Base-by-base conservation (phyloP, 2,797 vertebrate species). In the Sebastes nivosus region DNA sequence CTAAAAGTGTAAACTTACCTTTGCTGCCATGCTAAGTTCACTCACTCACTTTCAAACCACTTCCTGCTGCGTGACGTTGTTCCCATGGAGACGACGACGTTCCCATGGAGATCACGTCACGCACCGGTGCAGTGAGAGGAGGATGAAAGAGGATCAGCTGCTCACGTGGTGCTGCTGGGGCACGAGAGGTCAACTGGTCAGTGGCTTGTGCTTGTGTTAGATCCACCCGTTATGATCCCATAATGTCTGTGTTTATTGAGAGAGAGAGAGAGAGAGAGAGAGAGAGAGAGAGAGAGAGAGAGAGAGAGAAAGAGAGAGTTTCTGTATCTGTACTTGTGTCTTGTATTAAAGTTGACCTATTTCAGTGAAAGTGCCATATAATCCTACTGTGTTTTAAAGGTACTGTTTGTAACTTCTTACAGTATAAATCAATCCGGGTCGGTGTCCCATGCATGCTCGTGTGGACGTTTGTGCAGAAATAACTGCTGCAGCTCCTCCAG, bases 11-110 rank as follows among this genome's bases (percentile, higher is more conserved):
- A 9, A 79, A 25, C 94, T 95, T 95, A 96, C 95, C 95, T 96
- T 95, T 83, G 93, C 92, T 92, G 95, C 94, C 95, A 95, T 95
- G 89, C 91, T 95, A 24, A 82, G 91, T 75, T 87, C 87, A 92
- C 81, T 89, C 83, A 82, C 81, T 34, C 82, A 75, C 83, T 78
- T 84, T 0, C 0, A 20, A n/a, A 20, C 18, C 87, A 84, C 94
- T 91, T 93, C 92, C 90, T 86, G 72, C 38, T 82, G 88, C 84
- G 87, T 83, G 93, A 93, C 88, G 87, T 27, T 3, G 60, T 50
- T 50, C 46, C 46, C 46, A 50, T 50, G 46, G 46, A 50, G 18
- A 50, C 42, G 7, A 91, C 92, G 42, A 92, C 92, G 92, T 94
- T 91, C 61, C 94, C 92, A 91, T 93, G 92, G 93, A 92, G 89